Evolutionary conservation across 2,888 invertebrate species (phyloP).

Genomic region (Psylliodes chrysocephalus): DNA sequence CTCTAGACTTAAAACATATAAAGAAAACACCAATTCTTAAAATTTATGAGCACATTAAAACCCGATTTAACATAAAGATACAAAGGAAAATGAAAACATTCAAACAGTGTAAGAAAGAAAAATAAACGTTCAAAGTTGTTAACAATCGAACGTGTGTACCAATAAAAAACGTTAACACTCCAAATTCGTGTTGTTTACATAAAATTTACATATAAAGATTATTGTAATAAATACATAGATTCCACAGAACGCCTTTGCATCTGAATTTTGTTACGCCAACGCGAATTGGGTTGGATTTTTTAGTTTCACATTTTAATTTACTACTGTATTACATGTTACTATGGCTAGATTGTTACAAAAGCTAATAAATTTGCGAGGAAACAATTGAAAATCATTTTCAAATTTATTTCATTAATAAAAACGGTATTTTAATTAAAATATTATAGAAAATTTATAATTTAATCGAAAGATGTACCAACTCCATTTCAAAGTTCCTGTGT

Average conservation of each 20-base stretch:
- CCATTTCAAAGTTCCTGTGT: no score
- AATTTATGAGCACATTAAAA: background rate
- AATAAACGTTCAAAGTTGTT: conserved; percentile 3
- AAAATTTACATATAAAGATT: conserved; percentile 17
- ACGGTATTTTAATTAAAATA: no score
- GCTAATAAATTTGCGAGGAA: no score
- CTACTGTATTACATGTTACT: no score
- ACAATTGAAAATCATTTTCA: no score
- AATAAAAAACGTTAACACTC: conserved; percentile 10
- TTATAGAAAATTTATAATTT: no score
- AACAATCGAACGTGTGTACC: conserved; percentile 11
- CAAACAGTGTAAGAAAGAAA: conserved; percentile 3
- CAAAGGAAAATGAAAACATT: conserved; percentile 12
- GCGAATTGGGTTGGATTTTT: no score
- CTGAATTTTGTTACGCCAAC: background rate
- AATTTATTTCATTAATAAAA: no score
- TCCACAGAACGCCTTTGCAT: background rate
- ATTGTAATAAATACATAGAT: conserved; percentile 1
- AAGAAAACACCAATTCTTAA: background rate
- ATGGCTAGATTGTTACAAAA: no score
- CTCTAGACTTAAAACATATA: background rate
- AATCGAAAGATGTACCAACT: no score
- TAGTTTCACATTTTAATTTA: background rate
- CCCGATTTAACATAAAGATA: conserved; percentile 7
- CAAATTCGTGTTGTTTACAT: conserved; percentile 10